Conservation (phyloP, 2,797 vertebrate genomes). For the Danio jaintianensis region DNA sequence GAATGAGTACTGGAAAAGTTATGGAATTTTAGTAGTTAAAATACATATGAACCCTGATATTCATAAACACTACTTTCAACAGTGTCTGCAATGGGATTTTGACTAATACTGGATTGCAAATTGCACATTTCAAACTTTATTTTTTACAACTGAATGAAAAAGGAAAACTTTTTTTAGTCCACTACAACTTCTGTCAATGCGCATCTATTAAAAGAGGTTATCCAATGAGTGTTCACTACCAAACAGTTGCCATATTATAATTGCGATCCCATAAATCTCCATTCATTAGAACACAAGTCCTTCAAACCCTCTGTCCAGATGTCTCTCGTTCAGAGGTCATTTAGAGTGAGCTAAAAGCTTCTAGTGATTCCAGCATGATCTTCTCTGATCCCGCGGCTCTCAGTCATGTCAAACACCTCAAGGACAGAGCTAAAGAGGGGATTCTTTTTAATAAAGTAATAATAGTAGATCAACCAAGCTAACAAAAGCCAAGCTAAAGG, state of each 20-base stretch:
- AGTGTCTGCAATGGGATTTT: no score
- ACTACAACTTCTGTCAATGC: not conserved
- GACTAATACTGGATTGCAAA: no score
- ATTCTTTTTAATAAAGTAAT: constrained; percentile 37
- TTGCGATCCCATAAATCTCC: constrained; percentile 47
- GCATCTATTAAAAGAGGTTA: not conserved
- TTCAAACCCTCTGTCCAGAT: constrained; percentile 53
- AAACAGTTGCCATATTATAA: constrained; percentile 45
- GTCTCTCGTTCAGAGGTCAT: constrained; percentile 22
- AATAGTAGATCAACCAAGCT: not conserved
- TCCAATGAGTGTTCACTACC: not conserved
- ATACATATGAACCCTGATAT: no score
- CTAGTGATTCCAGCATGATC: constrained; percentile 9
- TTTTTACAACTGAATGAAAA: no score
- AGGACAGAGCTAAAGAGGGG: constrained; percentile 46
- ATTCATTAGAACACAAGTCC: constrained; percentile 53
- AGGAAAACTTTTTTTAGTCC: no score
- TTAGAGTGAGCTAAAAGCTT: constrained; percentile 22
- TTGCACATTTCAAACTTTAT: no score
- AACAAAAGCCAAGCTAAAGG: not conserved
- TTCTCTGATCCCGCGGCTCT: constrained; percentile 27
- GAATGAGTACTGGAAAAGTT: no score
- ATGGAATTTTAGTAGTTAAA: no score
- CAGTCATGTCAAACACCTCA: constrained; percentile 25
- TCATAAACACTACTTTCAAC: no score